Percentiles rank a stretch among this genome's conserved stretches.
These are phyloP conservation scores for Lapara coniferarum DNA, from an alignment of 2,888 invertebrate species.

Conservation along the genomic window DNA sequence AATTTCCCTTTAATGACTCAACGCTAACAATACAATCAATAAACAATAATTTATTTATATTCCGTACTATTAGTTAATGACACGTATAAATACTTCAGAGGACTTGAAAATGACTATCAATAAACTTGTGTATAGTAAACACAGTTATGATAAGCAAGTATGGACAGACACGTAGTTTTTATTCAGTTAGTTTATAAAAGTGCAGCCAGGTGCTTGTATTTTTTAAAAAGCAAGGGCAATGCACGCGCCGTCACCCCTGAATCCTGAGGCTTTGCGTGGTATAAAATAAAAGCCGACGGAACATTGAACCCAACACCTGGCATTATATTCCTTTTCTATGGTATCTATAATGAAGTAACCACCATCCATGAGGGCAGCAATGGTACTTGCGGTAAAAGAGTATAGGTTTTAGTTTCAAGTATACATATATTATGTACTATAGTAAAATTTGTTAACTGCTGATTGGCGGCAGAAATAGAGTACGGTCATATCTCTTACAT, in stretches of 20 bases:
- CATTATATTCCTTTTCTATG: conserved; percentile 56
- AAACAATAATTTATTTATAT: too few relatives aligned
- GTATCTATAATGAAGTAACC: conserved; percentile 1
- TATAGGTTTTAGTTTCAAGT: neutral
- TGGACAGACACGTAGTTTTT: conserved; percentile 3
- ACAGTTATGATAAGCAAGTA: neutral
- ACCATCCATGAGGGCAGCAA: neutral
- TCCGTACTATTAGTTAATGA: neutral
- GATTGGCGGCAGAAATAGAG: too few relatives aligned
- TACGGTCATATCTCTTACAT: too few relatives aligned
- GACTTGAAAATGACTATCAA: neutral
- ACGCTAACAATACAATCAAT: too few relatives aligned
- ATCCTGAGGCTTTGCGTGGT: conserved; percentile 14
- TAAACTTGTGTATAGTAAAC: neutral
- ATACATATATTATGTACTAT: neutral
- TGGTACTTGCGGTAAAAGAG: neutral
- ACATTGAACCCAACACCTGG: conserved; percentile 77
- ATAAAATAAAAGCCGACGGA: conserved; percentile 52
- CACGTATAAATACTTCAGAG: neutral
- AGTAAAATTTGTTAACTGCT: too few relatives aligned
- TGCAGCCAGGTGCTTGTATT: conserved; percentile 11
- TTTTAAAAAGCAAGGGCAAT: conserved; percentile 22
- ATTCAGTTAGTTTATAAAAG: conserved; percentile 22
- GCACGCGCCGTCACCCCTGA: conserved; percentile 25
- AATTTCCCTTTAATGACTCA: too few relatives aligned